Evolutionary conservation across 2,888 invertebrate species (phyloP).

Genomic region (Incurvaria masculella): DNA sequence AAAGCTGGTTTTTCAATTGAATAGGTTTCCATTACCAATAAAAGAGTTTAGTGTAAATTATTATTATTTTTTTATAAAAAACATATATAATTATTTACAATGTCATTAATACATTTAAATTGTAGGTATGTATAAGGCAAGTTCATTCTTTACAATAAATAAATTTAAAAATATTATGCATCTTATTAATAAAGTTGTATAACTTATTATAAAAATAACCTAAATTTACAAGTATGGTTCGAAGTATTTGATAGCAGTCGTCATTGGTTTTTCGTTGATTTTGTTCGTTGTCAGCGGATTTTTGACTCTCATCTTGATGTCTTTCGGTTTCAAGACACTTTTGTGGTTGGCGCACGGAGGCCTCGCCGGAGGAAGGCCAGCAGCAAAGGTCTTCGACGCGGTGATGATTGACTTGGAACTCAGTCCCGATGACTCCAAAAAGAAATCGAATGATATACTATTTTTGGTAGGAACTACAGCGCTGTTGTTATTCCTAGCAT

Average conservation of each 20-base stretch:
- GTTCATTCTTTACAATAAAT: constrained; percentile 50
- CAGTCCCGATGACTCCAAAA: constrained; percentile 74
- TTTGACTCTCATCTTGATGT: constrained; percentile 71
- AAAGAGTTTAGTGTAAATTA: constrained; percentile 8
- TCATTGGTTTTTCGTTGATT: constrained; percentile 54
- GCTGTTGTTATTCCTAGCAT: constrained; percentile 24
- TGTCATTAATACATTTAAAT: constrained; percentile 32
- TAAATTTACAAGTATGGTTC: constrained; percentile 44
- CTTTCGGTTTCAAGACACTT: constrained; percentile 72
- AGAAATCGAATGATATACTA: constrained; percentile 65
- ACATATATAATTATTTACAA: constrained; percentile 36
- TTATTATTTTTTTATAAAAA: constrained; percentile 12
- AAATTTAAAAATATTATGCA: constrained; percentile 23
- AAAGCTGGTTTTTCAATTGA: constrained; percentile 5
- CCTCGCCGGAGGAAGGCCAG: constrained; percentile 48
- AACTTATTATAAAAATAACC: not conserved
- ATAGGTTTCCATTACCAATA: constrained; percentile 35
- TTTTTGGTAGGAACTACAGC: constrained; percentile 33
- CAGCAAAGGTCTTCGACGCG: constrained; percentile 34
- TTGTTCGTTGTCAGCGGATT: constrained; percentile 60
- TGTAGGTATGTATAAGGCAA: constrained; percentile 31
- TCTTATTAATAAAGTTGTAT: constrained; percentile 8
- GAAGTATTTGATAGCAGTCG: constrained; percentile 55
- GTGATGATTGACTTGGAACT: constrained; percentile 76
- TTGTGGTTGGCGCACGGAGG: constrained; percentile 70